Evolutionary conservation across 2,888 invertebrate genomes (phyloP), one percentile per base, ranked within the genome.

Genomic region (Iselma pallidipennis): DNA sequence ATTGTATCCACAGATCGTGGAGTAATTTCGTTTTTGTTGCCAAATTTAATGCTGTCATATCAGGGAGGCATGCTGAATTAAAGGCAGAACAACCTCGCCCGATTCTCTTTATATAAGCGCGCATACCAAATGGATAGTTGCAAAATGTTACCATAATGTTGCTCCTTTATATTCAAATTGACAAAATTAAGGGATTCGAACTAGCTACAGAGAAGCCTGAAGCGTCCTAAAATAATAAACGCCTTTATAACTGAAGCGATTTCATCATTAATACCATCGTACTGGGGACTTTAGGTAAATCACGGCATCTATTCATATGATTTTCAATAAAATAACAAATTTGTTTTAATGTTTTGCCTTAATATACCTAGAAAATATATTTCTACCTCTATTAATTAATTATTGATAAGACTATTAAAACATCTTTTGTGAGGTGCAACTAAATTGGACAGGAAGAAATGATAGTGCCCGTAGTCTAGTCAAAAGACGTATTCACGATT

Each of bases 401-500:
- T n/a, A n/a, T n/a, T n/a, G n/a, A n/a, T n/a, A n/a, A n/a, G n/a
- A n/a, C n/a, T n/a, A n/a, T n/a, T n/a, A n/a, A n/a, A n/a, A 25
- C 4, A 6, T 25, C 25, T 25, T 25, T 25, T 25, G 5, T 4
- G 25, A 25, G 25, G 25, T 25, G n/a, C n/a, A n/a, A n/a, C 10
- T 31, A 31, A 31, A 31, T n/a, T 31, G 50, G 12, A 12, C 25
- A 16, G 23, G 4, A 50, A 23, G 21, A 50, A 4, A 50, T 21
- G 10, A 23, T 26, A 16, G 9, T 25, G 25, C 9, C 50, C 19
- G 10, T 12, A 50, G 21, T 23, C 9, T 10, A 26, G 10, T 23
- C 12, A 53, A 53, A n/a, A 6, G 67, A 67, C 62, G 66, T 71
- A 70, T 72, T 70, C 70, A 72, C 72, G 69, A 69, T 71, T 68